phyloP scores from a whole-genome alignment of 2,888 invertebrate genomes.

The Pseudococcus viburni region DNA sequence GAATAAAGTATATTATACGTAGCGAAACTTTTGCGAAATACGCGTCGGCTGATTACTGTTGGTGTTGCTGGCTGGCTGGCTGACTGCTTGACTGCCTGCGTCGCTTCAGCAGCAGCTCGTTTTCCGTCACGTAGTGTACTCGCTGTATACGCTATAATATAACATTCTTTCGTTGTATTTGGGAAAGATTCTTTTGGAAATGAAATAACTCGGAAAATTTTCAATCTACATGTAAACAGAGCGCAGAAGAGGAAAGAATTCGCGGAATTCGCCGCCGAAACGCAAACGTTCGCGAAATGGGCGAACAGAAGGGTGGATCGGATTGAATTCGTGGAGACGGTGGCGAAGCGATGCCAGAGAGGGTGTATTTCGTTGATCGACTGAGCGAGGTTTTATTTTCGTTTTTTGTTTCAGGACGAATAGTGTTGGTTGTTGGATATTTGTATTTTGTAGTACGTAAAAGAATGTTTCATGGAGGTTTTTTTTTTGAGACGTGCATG shows the following conservation, averaged over 20 bases:
- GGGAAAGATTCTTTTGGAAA: constrained; percentile 32
- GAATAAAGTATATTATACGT: constrained; percentile 48
- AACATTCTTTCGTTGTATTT: constrained; percentile 29
- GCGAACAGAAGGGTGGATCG: not conserved
- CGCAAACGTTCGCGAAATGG: constrained; percentile 9
- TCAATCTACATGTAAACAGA: constrained; percentile 61
- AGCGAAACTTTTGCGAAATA: constrained; percentile 2
- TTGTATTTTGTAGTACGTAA: too few species aligned
- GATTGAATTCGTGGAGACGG: not conserved
- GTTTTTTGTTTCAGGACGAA: too few species aligned
- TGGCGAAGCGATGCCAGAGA: too few species aligned
- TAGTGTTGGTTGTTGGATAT: too few species aligned
- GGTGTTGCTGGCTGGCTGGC: not conserved
- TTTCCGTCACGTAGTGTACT: constrained; percentile 8
- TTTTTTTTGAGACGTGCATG: too few species aligned
- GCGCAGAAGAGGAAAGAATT: constrained; percentile 45
- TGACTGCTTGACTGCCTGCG: not conserved
- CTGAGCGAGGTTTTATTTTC: too few species aligned
- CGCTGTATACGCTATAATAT: not conserved
- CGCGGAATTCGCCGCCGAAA: constrained; percentile 26
- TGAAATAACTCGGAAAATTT: constrained; percentile 61
- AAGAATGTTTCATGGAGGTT: too few species aligned
- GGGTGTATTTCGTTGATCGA: too few species aligned
- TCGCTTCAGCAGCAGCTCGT: not conserved
- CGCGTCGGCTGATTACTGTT: constrained; percentile 36